phyloP scores from a whole-genome alignment of 1,140 invertebrate genomes.

The Bombus cullumanus region DNA sequence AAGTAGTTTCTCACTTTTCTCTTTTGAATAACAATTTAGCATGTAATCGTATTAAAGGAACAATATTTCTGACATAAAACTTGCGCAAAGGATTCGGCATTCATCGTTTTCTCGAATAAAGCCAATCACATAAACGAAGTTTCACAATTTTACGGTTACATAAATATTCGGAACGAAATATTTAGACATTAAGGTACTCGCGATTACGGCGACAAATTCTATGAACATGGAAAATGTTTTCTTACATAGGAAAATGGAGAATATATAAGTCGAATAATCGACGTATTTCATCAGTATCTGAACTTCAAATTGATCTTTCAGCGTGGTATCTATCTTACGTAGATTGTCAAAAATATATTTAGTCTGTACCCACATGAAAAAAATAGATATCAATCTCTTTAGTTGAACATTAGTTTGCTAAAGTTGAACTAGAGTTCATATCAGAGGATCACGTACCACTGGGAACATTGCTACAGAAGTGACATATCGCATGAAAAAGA shows the following conservation, averaged over 20 bases:
- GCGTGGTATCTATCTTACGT: neutral
- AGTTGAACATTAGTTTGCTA: too few species aligned
- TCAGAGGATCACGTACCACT: neutral
- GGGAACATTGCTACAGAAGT: neutral
- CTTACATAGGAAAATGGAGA: neutral
- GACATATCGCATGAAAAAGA: neutral
- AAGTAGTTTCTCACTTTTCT: too few species aligned
- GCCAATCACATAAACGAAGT: accelerated
- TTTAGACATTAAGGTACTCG: too few species aligned
- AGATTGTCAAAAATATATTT: neutral
- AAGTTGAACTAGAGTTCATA: too few species aligned
- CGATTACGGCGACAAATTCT: accelerated
- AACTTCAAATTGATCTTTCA: conserved; percentile 8
- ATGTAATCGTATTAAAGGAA: too few species aligned
- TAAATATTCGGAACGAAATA: accelerated
- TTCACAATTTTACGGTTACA: too few species aligned
- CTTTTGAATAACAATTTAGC: too few species aligned
- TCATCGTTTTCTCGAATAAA: too few species aligned
- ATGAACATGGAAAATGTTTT: neutral
- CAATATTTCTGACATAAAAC: too few species aligned
- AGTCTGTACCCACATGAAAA: neutral
- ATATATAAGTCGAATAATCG: neutral
- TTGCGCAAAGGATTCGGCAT: too few species aligned
- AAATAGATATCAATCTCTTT: neutral
- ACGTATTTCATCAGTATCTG: conserved; percentile 5